Base-by-base conservation (phyloP, 2,797 vertebrate genomes). In the Notolabrus celidotus region DNA sequence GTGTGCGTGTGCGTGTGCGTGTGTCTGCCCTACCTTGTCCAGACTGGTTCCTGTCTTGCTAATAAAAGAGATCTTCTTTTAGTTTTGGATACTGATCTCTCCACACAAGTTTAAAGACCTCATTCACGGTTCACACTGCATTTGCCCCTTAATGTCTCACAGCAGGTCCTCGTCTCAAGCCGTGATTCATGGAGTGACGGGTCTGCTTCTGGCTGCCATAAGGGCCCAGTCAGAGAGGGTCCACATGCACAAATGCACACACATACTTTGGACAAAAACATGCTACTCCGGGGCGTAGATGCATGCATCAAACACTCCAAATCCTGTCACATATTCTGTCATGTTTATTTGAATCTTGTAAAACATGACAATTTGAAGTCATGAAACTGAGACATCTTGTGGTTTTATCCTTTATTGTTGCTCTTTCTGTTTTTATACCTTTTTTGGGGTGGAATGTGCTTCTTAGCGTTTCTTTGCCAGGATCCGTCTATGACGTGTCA, bases 181-280 rank as follows among this genome's bases (percentile, higher is more conserved):
- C 33, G 74, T 94, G 91, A 94, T 93, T 94, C 91, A 94, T 92
- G 81, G 84, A 89, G 86, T 93, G 92, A 92, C 92, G 92, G 85
- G 90, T 90, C 86, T 88, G 80, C 80, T 85, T 92, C 82, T 85
- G 85, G 79, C 83, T 50, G 80, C 87, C 89, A 87, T 86, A 82
- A 89, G 86, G 87, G 88, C 79, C 86, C 83, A 85, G 78, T 80
- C 88, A 86, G 82, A 86, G 72, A 67, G 69, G 53, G 74, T 78
- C 64, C 51, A 73, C 73, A 63, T 46, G 49, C 65, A 25, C 61
- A 41, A 55, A 67, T 36, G 60, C 53, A 51, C 59, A 67, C 10
- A 27, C 29, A 45, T 16, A 41, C 59, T 75, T 64, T 60, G 83
- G 79, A 86, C 75, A 72, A 82, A 87, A 85, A 75, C 74, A 83